Evolutionary conservation across 2,113 vertebrate genomes (phyloP), one percentile per base, ranked within the genome.

Genomic region (Tichodroma muraria): DNA sequence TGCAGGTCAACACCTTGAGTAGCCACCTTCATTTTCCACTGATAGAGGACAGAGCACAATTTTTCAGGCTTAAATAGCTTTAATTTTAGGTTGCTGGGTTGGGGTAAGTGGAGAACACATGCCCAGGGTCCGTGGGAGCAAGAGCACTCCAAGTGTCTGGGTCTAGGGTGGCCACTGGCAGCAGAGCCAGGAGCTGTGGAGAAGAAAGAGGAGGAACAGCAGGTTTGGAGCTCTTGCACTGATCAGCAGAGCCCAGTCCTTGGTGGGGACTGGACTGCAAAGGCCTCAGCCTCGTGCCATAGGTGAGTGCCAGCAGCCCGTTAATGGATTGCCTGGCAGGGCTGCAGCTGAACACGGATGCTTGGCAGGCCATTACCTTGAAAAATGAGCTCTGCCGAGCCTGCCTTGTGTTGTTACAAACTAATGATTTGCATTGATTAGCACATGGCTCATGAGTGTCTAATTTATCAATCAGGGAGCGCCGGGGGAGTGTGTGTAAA

Each of bases 381-480:
- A 97, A 96, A 97, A 97, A 97, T 91, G 95, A 97, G 96, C 94
- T 94, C 78, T 89, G 95, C 80, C 9, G 49, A 90, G 96, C 94
- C 76, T 68, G 88, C 92, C 94, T 89, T 85, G 96, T 97, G 96
- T 96, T 96, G 95, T 93, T 95, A 95, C 96, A 97, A 95, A 97
- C 90, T 91, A 97, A 97, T 93, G 94, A 96, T 97, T 97, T 97
- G 88, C 96, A 97, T 97, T 97, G 97, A 97, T 97, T 97, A 97
- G 94, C 83, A 90, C 92, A 44, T 90, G 93, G 95, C 89, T 96
- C 68, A 1, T 71, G 94, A 97, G 94, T 95, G 96, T 92, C 97
- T 97, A 95, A 97, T 97, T 97, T 97, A 97, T 97, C 97, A 96
- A 93, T 97, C 97, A 94, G 89, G 78, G 68, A 68, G 95, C 24